These are phyloP conservation scores for Malthinus seriepunctatus DNA, from an alignment of 2,888 invertebrate genomes.

Conservation along the genomic window DNA sequence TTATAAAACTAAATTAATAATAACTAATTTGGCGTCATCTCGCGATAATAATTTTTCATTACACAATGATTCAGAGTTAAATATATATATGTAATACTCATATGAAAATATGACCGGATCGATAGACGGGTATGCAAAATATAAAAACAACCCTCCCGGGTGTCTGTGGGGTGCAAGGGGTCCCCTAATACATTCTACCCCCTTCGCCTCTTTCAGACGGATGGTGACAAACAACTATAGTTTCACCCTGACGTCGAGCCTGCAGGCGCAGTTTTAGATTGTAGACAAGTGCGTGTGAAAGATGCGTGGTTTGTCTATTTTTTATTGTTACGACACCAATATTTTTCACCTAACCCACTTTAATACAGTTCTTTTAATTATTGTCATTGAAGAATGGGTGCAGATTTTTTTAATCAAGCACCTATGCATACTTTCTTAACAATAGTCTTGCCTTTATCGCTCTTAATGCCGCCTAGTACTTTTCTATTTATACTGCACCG, in stretches of 20 bases:
- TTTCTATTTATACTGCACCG: too few relatives aligned
- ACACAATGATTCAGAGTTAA: slow-evolving; percentile 42
- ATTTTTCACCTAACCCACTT: too few relatives aligned
- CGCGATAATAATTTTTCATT: slow-evolving; percentile 44
- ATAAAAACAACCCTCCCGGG: slow-evolving; percentile 48
- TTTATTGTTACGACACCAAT: too few relatives aligned
- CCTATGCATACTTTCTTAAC: too few relatives aligned
- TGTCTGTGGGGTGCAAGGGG: slow-evolving; percentile 34
- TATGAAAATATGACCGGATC: slow-evolving; percentile 50
- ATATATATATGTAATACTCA: slow-evolving; percentile 46
- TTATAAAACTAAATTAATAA: slow-evolving; percentile 3
- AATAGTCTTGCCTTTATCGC: too few relatives aligned
- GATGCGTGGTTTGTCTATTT: not conserved
- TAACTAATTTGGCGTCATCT: slow-evolving; percentile 40
- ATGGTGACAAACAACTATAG: slow-evolving; percentile 51
- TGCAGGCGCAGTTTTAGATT: slow-evolving; percentile 44
- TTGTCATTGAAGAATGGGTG: too few relatives aligned
- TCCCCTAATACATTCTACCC: slow-evolving; percentile 35
- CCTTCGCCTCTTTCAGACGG: slow-evolving; percentile 39
- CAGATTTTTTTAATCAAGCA: too few relatives aligned
- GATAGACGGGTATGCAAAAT: slow-evolving; percentile 49
- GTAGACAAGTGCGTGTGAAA: slow-evolving; percentile 20
- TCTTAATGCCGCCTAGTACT: too few relatives aligned
- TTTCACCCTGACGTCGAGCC: slow-evolving; percentile 42
- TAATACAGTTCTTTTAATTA: too few relatives aligned